Evolutionary conservation across 2,888 invertebrate species (phyloP), one percentile per base, ranked within the genome.

Genomic region (Ornithoptera alexandrae): DNA sequence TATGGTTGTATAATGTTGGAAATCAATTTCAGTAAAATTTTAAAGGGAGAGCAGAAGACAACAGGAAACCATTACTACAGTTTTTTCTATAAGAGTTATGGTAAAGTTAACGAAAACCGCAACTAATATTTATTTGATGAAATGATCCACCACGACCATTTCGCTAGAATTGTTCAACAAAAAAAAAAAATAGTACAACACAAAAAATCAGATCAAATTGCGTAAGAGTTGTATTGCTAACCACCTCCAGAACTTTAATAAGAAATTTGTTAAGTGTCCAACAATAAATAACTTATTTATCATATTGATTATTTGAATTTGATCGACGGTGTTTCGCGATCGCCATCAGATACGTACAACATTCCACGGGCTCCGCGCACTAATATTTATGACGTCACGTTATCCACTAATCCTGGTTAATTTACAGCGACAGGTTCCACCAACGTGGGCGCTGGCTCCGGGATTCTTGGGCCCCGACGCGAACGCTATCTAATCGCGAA

Each of bases 371-470:
- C 53, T 60, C 61, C 60, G 61, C 8, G 59, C 64, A 50, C 59
- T 36, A 53, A 64, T 70, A 64, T 69, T 65, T 71, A 67, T 65
- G 70, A 71, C 64, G 67, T 71, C 70, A 71, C 65, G 61, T 65
- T 71, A 67, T 65, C 72, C 67, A 67, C 72, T 74, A 72, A 74
- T 72, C 72, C 74, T 61, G 72, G 72, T 72, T 72, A 73, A 75
- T 72, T 74, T 72, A 73, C 72, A 72, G 53, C 60, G 70, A 76
- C 74, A 72, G 67, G 74, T 74, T 63, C 62, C 62, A 18, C 67
- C 61, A 71, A 76, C 77, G 77, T 77, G 79, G 77, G 79, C 74
- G 79, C 75, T 72, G 73, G 73, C 66, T 74, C 74, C 72, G 72
- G 75, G 76, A 77, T 75, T 78, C 75, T 75, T 76, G 72, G 75